Evolutionary conservation across 2,797 vertebrate genomes (phyloP).

Genomic region (Anguilla anguilla): DNA sequence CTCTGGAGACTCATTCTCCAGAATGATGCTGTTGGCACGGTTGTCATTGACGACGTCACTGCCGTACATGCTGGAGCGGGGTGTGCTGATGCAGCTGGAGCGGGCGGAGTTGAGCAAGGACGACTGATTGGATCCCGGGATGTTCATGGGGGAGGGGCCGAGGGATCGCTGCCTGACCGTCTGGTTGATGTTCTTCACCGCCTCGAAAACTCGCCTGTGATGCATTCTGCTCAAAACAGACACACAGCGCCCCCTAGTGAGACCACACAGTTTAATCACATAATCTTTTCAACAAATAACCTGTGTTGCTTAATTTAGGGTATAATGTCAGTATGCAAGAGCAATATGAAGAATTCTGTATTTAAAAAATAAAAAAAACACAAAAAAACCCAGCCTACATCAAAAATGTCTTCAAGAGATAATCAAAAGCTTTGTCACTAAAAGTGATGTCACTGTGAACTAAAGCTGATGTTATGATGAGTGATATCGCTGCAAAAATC

Average conservation of each 20-base stretch:
- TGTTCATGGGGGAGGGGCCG: constrained; percentile 91
- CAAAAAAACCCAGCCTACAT: too few species aligned
- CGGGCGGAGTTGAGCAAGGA: constrained; percentile 88
- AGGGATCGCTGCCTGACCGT: constrained; percentile 87
- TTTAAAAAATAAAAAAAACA: too few species aligned
- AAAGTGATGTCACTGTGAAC: not conserved
- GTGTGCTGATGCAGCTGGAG: constrained; percentile 90
- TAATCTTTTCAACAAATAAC: not conserved
- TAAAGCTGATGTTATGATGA: too few species aligned
- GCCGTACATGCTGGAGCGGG: constrained; percentile 87
- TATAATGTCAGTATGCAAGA: not conserved
- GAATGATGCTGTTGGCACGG: constrained; percentile 84
- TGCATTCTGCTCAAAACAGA: constrained; percentile 75
- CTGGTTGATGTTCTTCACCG: constrained; percentile 91
- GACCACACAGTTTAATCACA: not conserved
- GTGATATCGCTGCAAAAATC: too few species aligned
- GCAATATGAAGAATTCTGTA: not conserved
- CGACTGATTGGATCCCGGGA: constrained; percentile 97
- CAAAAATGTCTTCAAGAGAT: too few species aligned
- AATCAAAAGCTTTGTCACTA: too few species aligned
- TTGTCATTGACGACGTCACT: constrained; percentile 89
- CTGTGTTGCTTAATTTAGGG: not conserved
- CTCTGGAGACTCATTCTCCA: constrained; percentile 76
- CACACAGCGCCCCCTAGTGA: constrained; percentile 25
- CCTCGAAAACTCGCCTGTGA: constrained; percentile 91